These are phyloP conservation scores for Limnephilus marmoratus DNA, from an alignment of 2,888 invertebrate genomes.

Conservation along the genomic window DNA sequence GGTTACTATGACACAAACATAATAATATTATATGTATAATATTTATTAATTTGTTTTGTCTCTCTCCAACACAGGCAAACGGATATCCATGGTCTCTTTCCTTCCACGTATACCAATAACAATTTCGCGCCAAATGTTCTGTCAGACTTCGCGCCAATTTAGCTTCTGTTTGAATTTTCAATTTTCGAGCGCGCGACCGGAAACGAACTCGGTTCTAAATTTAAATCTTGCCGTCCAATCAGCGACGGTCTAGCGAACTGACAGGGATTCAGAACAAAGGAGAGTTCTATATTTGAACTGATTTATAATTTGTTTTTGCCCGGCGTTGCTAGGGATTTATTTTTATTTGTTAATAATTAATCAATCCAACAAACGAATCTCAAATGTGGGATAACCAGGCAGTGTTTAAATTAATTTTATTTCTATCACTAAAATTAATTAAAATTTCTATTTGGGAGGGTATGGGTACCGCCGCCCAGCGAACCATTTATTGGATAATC, in stretches of 20 bases:
- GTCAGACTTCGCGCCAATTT: slow-evolving; percentile 45
- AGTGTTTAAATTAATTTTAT: too few relatives aligned
- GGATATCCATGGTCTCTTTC: slow-evolving; percentile 38
- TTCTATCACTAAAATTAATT: too few relatives aligned
- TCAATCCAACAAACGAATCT: not conserved
- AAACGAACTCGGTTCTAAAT: slow-evolving; percentile 51
- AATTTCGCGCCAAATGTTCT: not conserved
- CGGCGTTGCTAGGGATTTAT: not conserved
- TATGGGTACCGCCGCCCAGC: too few relatives aligned
- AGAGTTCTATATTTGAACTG: not conserved
- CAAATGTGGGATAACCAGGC: too few relatives aligned
- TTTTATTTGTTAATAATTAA: not conserved
- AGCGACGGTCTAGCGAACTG: slow-evolving; percentile 17
- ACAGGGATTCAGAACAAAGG: not conserved
- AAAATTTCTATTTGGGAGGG: too few relatives aligned
- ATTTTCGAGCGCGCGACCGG: slow-evolving; percentile 44
- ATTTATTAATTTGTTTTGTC: not conserved
- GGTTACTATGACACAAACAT: not conserved
- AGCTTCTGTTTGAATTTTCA: slow-evolving; percentile 44
- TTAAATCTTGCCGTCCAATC: slow-evolving; percentile 46
- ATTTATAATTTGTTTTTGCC: not conserved
- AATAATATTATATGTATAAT: not conserved
- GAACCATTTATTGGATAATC: too few relatives aligned
- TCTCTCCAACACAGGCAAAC: not conserved
- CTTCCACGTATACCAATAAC: not conserved